Percentiles rank a stretch among this genome's conserved stretches.
Conservation (phyloP, 1,140 invertebrate genomes). For the Aleiodes sp. region DNA sequence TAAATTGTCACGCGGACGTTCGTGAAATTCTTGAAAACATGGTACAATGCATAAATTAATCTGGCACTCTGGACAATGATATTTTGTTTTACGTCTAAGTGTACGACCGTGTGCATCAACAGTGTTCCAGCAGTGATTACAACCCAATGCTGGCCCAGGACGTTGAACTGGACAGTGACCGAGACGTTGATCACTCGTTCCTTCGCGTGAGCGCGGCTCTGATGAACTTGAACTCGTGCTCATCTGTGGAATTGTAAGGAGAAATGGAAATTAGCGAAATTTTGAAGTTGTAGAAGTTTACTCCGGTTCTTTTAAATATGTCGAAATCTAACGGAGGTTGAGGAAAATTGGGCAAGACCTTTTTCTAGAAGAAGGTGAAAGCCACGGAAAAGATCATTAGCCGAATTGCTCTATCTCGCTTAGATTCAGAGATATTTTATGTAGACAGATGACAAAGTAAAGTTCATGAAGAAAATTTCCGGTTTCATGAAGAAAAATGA, state of each 20-base stretch:
- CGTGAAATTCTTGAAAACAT: conserved; percentile 85
- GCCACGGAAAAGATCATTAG: neutral
- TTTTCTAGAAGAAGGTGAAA: conserved; percentile 3
- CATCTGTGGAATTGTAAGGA: neutral
- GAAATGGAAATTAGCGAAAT: no score
- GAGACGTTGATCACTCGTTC: conserved; percentile 51
- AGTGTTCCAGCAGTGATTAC: conserved; percentile 90
- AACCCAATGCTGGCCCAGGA: conserved; percentile 81
- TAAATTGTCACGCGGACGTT: conserved; percentile 60
- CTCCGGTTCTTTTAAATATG: no score
- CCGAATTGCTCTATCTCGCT: neutral
- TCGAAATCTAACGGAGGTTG: no score
- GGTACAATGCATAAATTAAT: conserved; percentile 88
- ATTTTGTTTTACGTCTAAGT: conserved; percentile 84
- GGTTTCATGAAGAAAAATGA: no score
- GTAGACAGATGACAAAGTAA: no score
- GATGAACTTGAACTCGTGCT: neutral
- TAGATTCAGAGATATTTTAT: no score
- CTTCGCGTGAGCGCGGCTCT: conserved; percentile 35
- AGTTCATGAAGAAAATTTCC: no score
- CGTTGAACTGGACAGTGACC: conserved; percentile 82
- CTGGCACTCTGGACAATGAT: conserved; percentile 87
- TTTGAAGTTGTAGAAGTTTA: no score
- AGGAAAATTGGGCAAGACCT: no score
- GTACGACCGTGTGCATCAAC: conserved; percentile 82